Percentiles rank a stretch among this genome's conserved stretches.
Evolutionary conservation across 2,113 vertebrate species (phyloP).

Genomic region (Dolichallabes microphthalmus): DNA sequence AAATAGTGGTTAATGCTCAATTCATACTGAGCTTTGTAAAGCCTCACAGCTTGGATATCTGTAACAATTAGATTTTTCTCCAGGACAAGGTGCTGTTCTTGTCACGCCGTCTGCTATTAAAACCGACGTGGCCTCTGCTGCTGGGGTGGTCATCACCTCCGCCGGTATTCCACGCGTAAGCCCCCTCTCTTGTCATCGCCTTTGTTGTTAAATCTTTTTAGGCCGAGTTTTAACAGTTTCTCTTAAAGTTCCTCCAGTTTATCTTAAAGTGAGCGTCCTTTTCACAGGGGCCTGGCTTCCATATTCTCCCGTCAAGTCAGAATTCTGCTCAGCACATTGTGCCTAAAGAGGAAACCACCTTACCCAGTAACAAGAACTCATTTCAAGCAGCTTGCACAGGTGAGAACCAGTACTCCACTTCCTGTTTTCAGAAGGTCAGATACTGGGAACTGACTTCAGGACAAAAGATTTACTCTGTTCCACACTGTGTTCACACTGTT

Average conservation of each 20-base stretch:
- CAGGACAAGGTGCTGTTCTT: constrained; percentile 82
- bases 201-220: background rate
- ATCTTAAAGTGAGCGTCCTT: background rate
- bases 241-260: background rate
- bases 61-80: background rate
- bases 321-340: constrained; percentile 68
- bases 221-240: background rate
- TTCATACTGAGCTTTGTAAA: background rate
- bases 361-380: constrained; percentile 68
- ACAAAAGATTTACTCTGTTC: background rate
- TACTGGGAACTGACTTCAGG: background rate
- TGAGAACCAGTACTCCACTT: constrained; percentile 68
- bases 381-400: constrained; percentile 72
- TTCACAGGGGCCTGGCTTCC: constrained; percentile 77
- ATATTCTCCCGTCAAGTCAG: constrained; percentile 64
- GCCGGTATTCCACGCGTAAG: constrained; percentile 81
- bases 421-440: background rate
- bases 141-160: constrained; percentile 81
- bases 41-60: background rate
- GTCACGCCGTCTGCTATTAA: constrained; percentile 84
- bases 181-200: background rate
- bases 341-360: constrained; percentile 80
- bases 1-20: background rate
- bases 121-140: constrained; percentile 78
- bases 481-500: background rate